Evolutionary conservation across 2,888 invertebrate species (phyloP), one percentile per base, ranked within the genome.

Genomic region (Gisinianus flammeolus): DNA sequence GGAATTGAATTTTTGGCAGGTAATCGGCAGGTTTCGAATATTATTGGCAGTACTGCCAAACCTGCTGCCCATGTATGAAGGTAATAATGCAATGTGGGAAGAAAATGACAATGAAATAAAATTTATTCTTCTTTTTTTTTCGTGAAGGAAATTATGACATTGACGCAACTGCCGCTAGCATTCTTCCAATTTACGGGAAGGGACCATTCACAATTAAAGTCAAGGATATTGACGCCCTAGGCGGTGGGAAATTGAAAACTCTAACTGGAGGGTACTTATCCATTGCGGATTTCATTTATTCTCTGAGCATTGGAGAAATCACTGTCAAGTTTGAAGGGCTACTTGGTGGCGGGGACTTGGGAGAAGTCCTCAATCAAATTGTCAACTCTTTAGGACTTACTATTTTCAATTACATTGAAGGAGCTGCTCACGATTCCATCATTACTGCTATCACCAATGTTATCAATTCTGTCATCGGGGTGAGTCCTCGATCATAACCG

Each of bases 291-390:
- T 33, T 78, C 12, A n/a, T 35, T 33, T 78, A 67, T 67, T 0
- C 19, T 5, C n/a, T 69, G 2, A 1, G 1, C 1, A 30, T 69
- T 12, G 22, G 69, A 12, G 24, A 69, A 6, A 22, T 33, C 54
- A 24, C 33, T 44, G 44, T 69, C 5, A 69, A 44, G 1, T 69
- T 78, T 56, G 78, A 78, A 35, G 78, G 78, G 4, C 44, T 78
- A 5, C 30, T 78, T 19, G 78, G 73, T 19, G 73, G 72, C 1
- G 56, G 68, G 26, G 78, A 78, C 4, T 44, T 78, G n/a, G 73
- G 78, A 19, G 78, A 78, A n/a, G 67, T 68, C 8, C 16, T 78
- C 16, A 78, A 78, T 73, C 31, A 73, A n/a, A 74, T 78, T 28
- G 52, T 56, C 6, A 78, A 78, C 58, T 31, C 30, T 1, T 35